These are phyloP conservation scores for Gortyna flavago DNA, from an alignment of 2,888 invertebrate genomes.

Conservation along the genomic window DNA sequence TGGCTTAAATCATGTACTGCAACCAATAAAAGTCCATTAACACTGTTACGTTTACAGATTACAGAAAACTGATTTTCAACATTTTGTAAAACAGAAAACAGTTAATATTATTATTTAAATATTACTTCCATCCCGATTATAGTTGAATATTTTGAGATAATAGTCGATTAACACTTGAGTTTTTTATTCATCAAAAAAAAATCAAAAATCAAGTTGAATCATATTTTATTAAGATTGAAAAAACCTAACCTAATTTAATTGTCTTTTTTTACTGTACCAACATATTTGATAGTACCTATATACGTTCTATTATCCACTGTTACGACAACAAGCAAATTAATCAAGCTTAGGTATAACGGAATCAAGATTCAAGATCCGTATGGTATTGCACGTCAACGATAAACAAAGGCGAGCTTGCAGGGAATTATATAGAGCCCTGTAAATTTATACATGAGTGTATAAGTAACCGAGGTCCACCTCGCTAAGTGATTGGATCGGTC, in stretches of 20 bases:
- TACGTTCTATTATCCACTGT: constrained; percentile 27
- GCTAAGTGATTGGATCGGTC: constrained; percentile 85
- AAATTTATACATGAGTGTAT: constrained; percentile 69
- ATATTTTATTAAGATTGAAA: too few relatives aligned
- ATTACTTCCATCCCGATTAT: too few relatives aligned
- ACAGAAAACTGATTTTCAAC: neutral
- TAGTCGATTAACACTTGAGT: too few relatives aligned
- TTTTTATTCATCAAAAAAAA: too few relatives aligned
- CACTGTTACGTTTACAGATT: neutral
- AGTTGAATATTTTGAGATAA: too few relatives aligned
- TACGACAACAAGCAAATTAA: constrained; percentile 47
- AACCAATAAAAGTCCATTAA: neutral
- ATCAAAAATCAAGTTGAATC: too few relatives aligned
- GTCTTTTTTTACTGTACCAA: neutral
- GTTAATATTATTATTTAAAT: neutral
- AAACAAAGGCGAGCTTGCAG: constrained; percentile 72
- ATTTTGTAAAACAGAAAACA: neutral
- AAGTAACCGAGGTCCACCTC: constrained; percentile 77
- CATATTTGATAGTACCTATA: neutral
- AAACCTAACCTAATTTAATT: too few relatives aligned
- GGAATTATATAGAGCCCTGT: constrained; percentile 66
- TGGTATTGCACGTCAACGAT: constrained; percentile 71
- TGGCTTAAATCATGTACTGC: neutral
- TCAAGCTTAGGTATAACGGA: constrained; percentile 46
- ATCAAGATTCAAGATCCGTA: constrained; percentile 67